Conservation (phyloP, 2,888 invertebrate species). For the Eristalinus sepulchralis region DNA sequence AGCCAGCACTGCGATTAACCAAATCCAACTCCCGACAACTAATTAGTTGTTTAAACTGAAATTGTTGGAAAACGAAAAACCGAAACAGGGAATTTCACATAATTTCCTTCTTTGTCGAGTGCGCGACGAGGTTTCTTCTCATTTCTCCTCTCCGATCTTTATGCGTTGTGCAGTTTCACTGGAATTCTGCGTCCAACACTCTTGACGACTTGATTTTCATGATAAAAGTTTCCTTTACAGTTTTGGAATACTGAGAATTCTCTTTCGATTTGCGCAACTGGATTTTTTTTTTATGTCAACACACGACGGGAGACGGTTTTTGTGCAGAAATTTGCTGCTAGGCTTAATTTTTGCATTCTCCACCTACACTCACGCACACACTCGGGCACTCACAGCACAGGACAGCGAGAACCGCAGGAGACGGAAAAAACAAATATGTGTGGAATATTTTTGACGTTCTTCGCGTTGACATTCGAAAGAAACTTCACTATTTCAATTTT, state of each 20-base stretch:
- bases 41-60: conserved; percentile 10
- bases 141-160: conserved; percentile 21
- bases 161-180: conserved; percentile 34
- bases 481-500: conserved; percentile 22
- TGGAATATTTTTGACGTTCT: conserved; percentile 64
- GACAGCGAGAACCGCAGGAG: conserved; percentile 24
- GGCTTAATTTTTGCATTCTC: conserved; percentile 51
- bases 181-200: conserved; percentile 13
- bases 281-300: conserved; percentile 14
- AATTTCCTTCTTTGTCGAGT: conserved; percentile 50
- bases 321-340: conserved; percentile 46
- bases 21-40: background rate
- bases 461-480: conserved; percentile 62
- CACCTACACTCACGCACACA: conserved; percentile 12
- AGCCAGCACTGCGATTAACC: background rate
- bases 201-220: conserved; percentile 16
- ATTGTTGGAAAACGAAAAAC: background rate
- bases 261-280: conserved; percentile 36
- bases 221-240: background rate
- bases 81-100: conserved; percentile 45
- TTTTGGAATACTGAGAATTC: background rate
- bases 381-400: conserved; percentile 5
- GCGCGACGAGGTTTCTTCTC: conserved; percentile 38
- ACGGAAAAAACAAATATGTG: conserved; percentile 47
- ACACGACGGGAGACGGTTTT: conserved; percentile 19